Base-by-base conservation (phyloP, 2,888 invertebrate species). In the Ormyrus thymus region DNA sequence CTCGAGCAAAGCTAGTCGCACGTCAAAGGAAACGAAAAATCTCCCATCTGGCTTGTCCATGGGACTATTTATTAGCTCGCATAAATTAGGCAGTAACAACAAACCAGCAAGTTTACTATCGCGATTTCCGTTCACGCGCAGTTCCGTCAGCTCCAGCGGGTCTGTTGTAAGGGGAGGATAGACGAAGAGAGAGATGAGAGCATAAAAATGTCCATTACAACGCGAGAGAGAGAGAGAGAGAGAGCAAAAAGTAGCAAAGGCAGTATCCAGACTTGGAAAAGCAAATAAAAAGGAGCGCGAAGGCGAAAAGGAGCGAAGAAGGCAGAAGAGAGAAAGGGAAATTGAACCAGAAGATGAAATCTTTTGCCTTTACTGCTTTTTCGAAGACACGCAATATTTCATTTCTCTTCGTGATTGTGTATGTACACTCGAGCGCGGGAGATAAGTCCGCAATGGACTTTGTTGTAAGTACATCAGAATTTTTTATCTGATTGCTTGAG, bases 111-210 rank as follows among this genome's bases (percentile, higher is more conserved):
- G 71, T 80, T 80, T 76, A 80, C 73, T 73, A 76, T 78, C 80
- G 74, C 71, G 82, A 80, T 81, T 81, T 81, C 72, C 76, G 69
- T 73, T 76, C 73, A 15, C 50, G 56, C 51, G 48, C 29, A 61
- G 45, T 81, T 68, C 59, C 71, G 48, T 43, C 50, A 15, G 51
- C 65, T 7, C 45, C 56, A 58, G 72, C 64, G 70, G 65, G 43
- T 61, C 1, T 9, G 29, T n/a, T 29, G 43, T 29, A 29, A 43
- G 53, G 4, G 56, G 59, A n/a, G 7, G 48, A 29, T 2, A 48
- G 6, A 64, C 7, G 15, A 10, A 13, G 7, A 68, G 15, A 51
- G 65, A 45, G 15, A 13, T 7, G 70, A 45, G 59, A 68, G 51
- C 48, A 74, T 69, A 73, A 73, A 78, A 73, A 73, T 69, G 59